Base-by-base conservation (phyloP, 2,797 vertebrate species). In the Gallinago solitaria region DNA sequence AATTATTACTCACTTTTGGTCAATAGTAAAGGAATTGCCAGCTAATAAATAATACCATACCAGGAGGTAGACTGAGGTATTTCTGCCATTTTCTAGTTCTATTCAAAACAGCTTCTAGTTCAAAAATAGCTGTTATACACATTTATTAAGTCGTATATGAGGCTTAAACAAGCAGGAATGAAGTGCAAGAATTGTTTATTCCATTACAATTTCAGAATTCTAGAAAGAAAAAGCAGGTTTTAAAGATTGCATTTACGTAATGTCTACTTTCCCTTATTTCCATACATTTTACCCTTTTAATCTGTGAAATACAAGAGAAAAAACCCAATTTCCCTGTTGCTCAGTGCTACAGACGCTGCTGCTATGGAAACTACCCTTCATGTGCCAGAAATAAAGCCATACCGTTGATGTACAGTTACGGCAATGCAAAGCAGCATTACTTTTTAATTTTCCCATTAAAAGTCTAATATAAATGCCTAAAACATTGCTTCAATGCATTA, bases 311-410 rank as follows among this genome's bases (percentile, higher is more conserved):
- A 93, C 45, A 80, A 87, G 76, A 83, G 47, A 91, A 74, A 77
- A 96, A 93, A 78, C 60, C 57, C 78, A 96, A 89, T 95, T 93
- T 95, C 82, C 78, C 45, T 88, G 76, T 89, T 91, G 28, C 89
- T 96, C 68, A 81, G 80, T 91, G 76, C 82, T 96, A 90, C 82
- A 96, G 93, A 87, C 95, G 83, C 93, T 93, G 95, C 95, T 97
- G 95, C 96, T 97, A 96, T 97, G 96, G 96, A 96, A 97, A 97
- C 95, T 94, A 84, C 85, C 83, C 85, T 93, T 97, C 93, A 95
- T 95, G 86, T 95, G 91, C 95, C 92, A 97, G 93, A 97, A 95
- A 96, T 95, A 96, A 97, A 97, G 96, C 97, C 87, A 84, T 97
- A 95, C 67, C 90, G 91, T 86, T 91, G 93, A 96, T 84, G 87